Conservation (phyloP, 2,888 invertebrate species). For the Ligdia adustata region DNA sequence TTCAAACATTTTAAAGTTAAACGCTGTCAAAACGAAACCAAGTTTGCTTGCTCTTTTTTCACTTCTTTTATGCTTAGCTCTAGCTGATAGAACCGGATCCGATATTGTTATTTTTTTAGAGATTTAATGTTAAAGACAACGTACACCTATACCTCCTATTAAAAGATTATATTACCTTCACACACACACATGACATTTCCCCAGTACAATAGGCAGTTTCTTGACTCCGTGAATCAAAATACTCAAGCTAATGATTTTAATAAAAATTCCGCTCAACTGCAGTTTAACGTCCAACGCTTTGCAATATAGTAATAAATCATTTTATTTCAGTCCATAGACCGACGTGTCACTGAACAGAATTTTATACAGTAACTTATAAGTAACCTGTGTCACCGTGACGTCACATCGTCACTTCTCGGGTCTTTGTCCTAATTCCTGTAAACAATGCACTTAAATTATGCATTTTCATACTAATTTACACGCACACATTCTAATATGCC, state of each 20-base stretch:
- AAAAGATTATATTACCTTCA: too few relatives aligned
- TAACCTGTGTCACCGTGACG: background rate
- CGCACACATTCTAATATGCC: slow-evolving; percentile 9
- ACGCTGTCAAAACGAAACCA: too few relatives aligned
- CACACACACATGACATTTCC: too few relatives aligned
- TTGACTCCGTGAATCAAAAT: slow-evolving; percentile 15
- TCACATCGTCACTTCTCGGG: slow-evolving; percentile 32
- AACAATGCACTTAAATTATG: slow-evolving; percentile 33
- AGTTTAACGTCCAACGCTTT: slow-evolving; percentile 11
- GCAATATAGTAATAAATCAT: slow-evolving; percentile 21
- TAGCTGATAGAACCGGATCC: too few relatives aligned
- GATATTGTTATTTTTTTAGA: too few relatives aligned
- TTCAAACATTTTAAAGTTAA: too few relatives aligned
- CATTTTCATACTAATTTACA: slow-evolving; percentile 26
- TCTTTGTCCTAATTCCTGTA: slow-evolving; percentile 42
- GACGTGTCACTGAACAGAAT: slow-evolving; percentile 25
- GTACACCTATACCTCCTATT: too few relatives aligned
- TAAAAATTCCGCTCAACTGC: slow-evolving; percentile 23
- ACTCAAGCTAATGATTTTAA: slow-evolving; percentile 13
- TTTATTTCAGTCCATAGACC: slow-evolving; percentile 21
- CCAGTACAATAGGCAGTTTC: slow-evolving; percentile 4
- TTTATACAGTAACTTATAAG: background rate
- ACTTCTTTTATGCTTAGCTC: too few relatives aligned
- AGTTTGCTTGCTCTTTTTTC: too few relatives aligned
- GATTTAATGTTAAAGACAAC: too few relatives aligned